Base-by-base conservation (phyloP, 1,140 invertebrate genomes). In the Pseudachorutes palmiensis region DNA sequence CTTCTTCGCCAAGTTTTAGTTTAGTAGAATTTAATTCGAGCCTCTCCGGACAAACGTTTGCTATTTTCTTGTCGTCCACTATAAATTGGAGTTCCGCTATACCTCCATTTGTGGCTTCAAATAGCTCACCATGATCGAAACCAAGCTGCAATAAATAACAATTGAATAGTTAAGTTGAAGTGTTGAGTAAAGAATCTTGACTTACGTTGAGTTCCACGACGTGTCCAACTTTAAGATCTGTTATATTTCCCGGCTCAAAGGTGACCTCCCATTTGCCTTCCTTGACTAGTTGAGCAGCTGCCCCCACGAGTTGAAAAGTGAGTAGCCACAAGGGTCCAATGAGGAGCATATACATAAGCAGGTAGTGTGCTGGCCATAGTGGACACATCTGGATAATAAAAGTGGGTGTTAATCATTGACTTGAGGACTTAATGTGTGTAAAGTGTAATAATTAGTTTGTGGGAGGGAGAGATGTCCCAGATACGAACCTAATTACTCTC, bases 331-430 rank as follows among this genome's bases (percentile, higher is more conserved):
- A 69, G 0, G 83, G 82, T 58, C 78, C 76, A 30, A 84, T 67
- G 30, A 79, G 76, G 64, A 83, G 70, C 1, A 83, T 64, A 76
- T 84, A 85, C 66, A 83, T 74, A 5, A 84, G 73, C 32, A 84
- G 76, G 51, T 83, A 77, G 74, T 84, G 83, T 2, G 83, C 72
- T 24, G 83, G 83, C 82, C 83, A 85, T 72, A 85, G 78, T 2
- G 84, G 83, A 79, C 83, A 85, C 83, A 84, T 84, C n/a, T n/a
- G n/a, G n/a, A n/a, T n/a, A n/a, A n/a, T n/a, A n/a, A n/a, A n/a
- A n/a, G n/a, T n/a, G n/a, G n/a, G n/a, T n/a, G n/a, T n/a, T n/a
- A n/a, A n/a, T n/a, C n/a, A n/a, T n/a, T n/a, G n/a, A n/a, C n/a
- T n/a, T n/a, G n/a, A n/a, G n/a, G n/a, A n/a, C n/a, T n/a, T n/a